Evolutionary conservation across 2,113 vertebrate species (phyloP).

Genomic region (Delphinus delphis): DNA sequence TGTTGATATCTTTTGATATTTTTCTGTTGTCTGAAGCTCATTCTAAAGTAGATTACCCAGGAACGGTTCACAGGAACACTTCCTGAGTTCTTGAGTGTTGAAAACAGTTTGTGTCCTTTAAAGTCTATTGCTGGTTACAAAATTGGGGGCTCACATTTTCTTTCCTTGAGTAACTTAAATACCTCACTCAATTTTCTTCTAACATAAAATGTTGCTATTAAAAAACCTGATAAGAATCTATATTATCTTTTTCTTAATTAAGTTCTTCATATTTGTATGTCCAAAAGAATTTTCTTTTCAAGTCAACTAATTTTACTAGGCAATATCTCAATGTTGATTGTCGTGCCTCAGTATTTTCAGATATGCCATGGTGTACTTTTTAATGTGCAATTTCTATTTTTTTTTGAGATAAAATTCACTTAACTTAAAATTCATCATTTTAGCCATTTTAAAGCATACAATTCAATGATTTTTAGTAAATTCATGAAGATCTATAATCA

Average conservation of each 20-base stretch:
- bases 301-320: neutral
- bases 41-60: neutral
- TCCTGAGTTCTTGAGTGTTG: neutral
- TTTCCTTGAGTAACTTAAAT: neutral
- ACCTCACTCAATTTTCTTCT: neutral
- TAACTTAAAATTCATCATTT: neutral
- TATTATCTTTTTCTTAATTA: neutral
- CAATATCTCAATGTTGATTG: neutral
- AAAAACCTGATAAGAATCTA: neutral
- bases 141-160: neutral
- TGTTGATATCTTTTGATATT: neutral
- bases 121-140: neutral
- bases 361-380: neutral
- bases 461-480: neutral
- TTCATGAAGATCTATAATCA: neutral
- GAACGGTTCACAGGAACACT: neutral
- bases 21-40: neutral
- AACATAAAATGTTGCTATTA: neutral
- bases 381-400: neutral
- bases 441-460: neutral
- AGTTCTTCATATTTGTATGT: neutral
- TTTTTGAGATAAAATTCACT: constrained; percentile 13
- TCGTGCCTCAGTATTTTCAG: neutral
- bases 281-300: neutral
- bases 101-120: neutral